Conservation (phyloP, 2,888 invertebrate species). For the Orthosia cruda region DNA sequence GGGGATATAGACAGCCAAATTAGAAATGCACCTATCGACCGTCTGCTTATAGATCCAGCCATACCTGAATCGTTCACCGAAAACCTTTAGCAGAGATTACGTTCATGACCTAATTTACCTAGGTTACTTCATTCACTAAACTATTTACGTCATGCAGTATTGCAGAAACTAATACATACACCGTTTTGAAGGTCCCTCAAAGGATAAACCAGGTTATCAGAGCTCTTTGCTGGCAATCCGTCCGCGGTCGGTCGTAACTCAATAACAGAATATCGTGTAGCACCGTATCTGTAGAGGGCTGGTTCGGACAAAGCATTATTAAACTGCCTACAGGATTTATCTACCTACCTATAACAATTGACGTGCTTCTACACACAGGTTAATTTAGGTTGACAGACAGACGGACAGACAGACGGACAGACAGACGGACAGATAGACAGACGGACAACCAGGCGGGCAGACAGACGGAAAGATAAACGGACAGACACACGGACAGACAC, state of each 20-base stretch:
- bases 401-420: no score
- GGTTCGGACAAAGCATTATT: constrained; percentile 4
- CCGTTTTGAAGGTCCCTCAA: constrained; percentile 18
- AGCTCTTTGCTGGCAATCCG: constrained; percentile 35
- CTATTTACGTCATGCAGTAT: constrained; percentile 1
- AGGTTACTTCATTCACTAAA: not conserved
- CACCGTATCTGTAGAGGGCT: constrained; percentile 1
- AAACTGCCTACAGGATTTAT: not conserved
- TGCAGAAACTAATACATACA: not conserved
- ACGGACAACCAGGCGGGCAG: no score
- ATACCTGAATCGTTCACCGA: not conserved
- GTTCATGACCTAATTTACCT: no score
- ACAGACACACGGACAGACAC: no score
- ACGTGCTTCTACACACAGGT: not conserved
- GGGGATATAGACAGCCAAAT: not conserved
- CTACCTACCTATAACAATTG: not conserved
- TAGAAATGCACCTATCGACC: not conserved
- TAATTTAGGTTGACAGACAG: not conserved
- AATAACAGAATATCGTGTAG: constrained; percentile 33
- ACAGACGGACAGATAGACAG: no score
- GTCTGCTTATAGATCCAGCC: not conserved
- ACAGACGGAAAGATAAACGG: no score
- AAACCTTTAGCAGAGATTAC: not conserved
- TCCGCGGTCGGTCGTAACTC: constrained; percentile 32
- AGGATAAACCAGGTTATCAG: constrained; percentile 52